Conservation (phyloP, 2,113 vertebrate genomes). For the Pteropus alecto region DNA sequence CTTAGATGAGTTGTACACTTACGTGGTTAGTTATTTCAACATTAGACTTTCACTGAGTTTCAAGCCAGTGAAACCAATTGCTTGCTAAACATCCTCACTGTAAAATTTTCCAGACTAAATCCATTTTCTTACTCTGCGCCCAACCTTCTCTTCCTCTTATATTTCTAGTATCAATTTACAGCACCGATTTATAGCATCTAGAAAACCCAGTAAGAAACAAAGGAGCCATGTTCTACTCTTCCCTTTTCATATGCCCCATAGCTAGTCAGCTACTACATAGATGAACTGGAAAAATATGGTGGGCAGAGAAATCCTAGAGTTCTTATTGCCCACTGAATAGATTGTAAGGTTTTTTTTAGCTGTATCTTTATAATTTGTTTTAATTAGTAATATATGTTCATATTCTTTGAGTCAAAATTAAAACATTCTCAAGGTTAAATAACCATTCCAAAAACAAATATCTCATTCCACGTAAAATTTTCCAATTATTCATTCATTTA, state of each 20-base stretch:
- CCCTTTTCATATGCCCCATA: neutral
- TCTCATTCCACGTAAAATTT: neutral
- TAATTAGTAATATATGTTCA: neutral
- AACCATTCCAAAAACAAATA: neutral
- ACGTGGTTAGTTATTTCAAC: neutral
- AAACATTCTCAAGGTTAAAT: neutral
- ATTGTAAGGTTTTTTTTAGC: neutral
- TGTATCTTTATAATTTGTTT: neutral
- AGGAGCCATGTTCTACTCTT: neutral
- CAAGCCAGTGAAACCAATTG: neutral
- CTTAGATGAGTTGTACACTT: neutral
- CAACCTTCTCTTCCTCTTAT: neutral
- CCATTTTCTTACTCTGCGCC: neutral
- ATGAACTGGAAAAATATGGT: neutral
- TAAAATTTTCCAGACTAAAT: neutral
- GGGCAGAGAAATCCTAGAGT: neutral
- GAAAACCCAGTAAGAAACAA: neutral
- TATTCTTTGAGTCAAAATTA: neutral
- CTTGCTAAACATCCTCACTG: neutral
- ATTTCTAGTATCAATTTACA: neutral
- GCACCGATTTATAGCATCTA: neutral
- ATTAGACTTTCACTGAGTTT: neutral
- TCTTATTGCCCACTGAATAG: neutral
- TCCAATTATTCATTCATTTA: neutral
- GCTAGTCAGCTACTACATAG: neutral